A percentile compares a stretch with the other conserved stretches of the same genome.
phyloP scores from a whole-genome alignment of 2,888 invertebrate species.

The Tiliacea citrago region DNA sequence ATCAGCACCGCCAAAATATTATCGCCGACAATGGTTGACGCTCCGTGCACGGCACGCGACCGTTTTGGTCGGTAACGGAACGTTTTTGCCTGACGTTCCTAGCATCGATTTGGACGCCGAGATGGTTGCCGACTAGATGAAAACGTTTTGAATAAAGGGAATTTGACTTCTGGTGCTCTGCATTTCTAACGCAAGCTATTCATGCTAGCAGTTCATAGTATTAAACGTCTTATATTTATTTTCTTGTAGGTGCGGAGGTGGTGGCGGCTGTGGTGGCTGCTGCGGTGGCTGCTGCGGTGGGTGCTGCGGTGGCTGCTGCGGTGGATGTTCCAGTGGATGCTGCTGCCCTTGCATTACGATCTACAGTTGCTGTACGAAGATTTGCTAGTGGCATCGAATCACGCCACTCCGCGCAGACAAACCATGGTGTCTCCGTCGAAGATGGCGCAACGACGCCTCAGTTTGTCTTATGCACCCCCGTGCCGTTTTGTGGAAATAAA shows the following conservation, averaged over 20 bases:
- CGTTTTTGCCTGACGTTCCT: too few species aligned
- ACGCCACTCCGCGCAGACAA: slow-evolving; percentile 52
- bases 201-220: too few species aligned
- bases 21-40: too few species aligned
- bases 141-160: too few species aligned
- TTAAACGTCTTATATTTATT: too few species aligned
- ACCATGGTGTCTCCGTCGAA: slow-evolving; percentile 64
- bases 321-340: slow-evolving; percentile 68
- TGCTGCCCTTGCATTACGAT: slow-evolving; percentile 85
- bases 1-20: too few species aligned
- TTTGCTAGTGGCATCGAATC: slow-evolving; percentile 74
- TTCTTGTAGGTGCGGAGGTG: slow-evolving; percentile 78
- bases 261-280: slow-evolving; percentile 72
- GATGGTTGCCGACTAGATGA: too few species aligned
- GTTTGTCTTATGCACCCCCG: slow-evolving; percentile 49
- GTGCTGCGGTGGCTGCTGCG: slow-evolving; percentile 58
- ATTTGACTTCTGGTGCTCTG: too few species aligned
- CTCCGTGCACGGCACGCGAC: too few species aligned
- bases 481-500: slow-evolving; percentile 76
- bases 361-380: slow-evolving; percentile 87
- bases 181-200: too few species aligned
- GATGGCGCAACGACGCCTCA: slow-evolving; percentile 31
- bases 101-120: too few species aligned
- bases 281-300: slow-evolving; percentile 66
- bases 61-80: too few species aligned